phyloP scores from a whole-genome alignment of 2,113 vertebrate genomes.

The Hemiscyllium ocellatum region DNA sequence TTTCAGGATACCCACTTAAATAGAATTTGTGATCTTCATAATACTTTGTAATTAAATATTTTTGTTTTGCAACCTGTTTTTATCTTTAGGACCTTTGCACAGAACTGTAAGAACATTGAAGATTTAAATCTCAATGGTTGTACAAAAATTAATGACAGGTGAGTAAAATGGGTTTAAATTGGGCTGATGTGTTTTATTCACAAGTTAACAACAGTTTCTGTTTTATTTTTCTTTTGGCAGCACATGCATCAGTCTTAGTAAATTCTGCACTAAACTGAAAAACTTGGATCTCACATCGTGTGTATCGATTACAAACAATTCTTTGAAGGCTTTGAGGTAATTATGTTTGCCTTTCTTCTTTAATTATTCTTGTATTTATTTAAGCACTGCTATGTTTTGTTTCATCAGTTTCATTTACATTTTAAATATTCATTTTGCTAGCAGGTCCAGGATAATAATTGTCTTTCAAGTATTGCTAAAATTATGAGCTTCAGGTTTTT shows the following conservation, averaged over 20 bases:
- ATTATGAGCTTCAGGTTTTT: conserved; percentile 46
- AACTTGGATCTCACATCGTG: conserved; percentile 91
- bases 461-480: background rate
- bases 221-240: conserved; percentile 55
- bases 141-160: conserved; percentile 92
- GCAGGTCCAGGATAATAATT: background rate
- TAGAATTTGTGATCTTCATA: no score
- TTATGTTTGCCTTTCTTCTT: conserved; percentile 44
- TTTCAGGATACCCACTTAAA: background rate
- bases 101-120: conserved; percentile 94
- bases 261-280: conserved; percentile 89
- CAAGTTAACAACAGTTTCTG: conserved; percentile 51
- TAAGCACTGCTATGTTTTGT: background rate
- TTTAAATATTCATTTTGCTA: conserved; percentile 13
- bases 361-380: background rate
- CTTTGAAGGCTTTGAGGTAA: conserved; percentile 87
- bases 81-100: conserved; percentile 78
- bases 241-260: conserved; percentile 89
- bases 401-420: background rate
- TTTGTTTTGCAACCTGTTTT: conserved; percentile 43
- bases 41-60: background rate
- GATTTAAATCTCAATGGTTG: conserved; percentile 88
- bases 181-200: background rate
- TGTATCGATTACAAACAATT: conserved; percentile 83
- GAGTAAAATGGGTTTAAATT: conserved; percentile 39